phyloP scores from a whole-genome alignment of 2,888 invertebrate genomes.

The Amiota communis region DNA sequence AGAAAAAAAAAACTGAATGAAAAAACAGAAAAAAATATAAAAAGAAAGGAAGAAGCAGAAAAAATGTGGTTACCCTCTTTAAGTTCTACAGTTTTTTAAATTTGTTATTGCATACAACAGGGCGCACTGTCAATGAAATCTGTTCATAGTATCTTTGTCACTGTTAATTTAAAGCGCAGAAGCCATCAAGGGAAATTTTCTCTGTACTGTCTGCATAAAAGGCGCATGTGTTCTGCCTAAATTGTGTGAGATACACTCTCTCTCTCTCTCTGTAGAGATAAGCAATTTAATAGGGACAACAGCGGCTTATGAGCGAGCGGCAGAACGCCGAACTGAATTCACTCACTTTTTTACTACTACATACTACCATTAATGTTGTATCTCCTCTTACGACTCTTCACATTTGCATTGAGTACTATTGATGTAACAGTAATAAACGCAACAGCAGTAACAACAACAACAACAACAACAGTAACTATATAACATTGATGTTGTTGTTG shows the following conservation, averaged over 20 bases:
- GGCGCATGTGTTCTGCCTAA: neutral
- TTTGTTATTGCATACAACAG: conserved; percentile 7
- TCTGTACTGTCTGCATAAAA: neutral
- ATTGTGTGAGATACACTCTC: no score
- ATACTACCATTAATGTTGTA: neutral
- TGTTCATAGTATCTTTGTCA: no score
- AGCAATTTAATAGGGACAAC: no score
- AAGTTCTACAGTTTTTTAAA: neutral
- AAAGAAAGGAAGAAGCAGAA: neutral
- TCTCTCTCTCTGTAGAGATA: no score
- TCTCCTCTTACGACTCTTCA: neutral
- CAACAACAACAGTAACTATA: conserved; percentile 31
- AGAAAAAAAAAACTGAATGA: neutral
- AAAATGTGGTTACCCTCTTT: neutral
- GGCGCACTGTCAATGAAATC: neutral
- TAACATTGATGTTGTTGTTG: conserved; percentile 38
- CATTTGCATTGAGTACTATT: conserved; percentile 40
- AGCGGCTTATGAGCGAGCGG: no score
- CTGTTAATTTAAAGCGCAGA: conserved; percentile 7
- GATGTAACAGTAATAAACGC: conserved; percentile 27
- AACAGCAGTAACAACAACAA: conserved; percentile 24
- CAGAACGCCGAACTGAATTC: no score
- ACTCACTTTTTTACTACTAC: no score
- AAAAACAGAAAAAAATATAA: no score
- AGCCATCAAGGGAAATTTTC: conserved; percentile 6